phyloP scores from a whole-genome alignment of 2,113 vertebrate genomes.

The Rhabdornis inornatus region DNA sequence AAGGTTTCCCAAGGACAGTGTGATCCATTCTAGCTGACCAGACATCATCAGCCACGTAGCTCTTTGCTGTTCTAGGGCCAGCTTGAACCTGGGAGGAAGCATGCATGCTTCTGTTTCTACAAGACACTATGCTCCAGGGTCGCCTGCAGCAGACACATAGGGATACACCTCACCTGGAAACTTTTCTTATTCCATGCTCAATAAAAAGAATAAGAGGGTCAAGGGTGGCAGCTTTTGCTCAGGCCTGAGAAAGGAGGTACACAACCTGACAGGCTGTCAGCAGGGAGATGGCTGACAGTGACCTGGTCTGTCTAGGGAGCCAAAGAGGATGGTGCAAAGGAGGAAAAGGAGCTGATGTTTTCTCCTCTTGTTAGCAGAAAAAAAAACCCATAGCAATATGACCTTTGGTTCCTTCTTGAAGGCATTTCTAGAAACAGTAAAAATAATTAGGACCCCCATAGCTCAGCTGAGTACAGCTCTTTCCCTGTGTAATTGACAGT shows the following conservation, averaged over 20 bases:
- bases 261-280: rapidly evolving
- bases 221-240: not conserved
- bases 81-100: not conserved
- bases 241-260: not conserved
- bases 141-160: not conserved
- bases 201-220: not conserved
- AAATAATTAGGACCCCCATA: not conserved
- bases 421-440: not conserved
- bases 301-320: not conserved
- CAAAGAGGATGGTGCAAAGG: not conserved
- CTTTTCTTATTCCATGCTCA: not conserved
- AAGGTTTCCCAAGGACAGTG: not conserved
- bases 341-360: not conserved
- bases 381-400: not conserved
- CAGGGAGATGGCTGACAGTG: not conserved
- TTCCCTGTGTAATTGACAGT: not conserved
- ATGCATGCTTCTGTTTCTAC: not conserved
- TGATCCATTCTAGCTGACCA: not conserved
- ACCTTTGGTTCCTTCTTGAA: not conserved
- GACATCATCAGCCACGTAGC: rapidly evolving
- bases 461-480: not conserved
- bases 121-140: not conserved
- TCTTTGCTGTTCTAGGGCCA: not conserved
- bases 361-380: not conserved
- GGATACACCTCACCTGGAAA: not conserved